These are phyloP conservation scores for Heliconius eleuchia DNA, from an alignment of 1,140 invertebrate species.

Conservation along the genomic window DNA sequence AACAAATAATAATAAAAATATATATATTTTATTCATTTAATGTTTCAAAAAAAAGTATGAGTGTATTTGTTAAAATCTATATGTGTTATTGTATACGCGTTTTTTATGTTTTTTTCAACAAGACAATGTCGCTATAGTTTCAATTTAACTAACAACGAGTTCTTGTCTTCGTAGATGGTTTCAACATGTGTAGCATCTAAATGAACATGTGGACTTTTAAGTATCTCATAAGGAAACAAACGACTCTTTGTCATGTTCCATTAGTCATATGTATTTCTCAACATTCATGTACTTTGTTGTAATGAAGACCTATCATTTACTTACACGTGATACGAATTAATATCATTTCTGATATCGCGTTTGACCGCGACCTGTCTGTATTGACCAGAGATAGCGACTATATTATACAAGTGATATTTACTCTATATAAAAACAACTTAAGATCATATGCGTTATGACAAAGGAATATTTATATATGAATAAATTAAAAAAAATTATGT, in stretches of 20 bases:
- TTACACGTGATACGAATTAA: slow-evolving; percentile 18
- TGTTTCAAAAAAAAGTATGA: too few species aligned
- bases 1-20: too few species aligned
- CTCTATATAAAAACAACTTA: not conserved
- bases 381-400: slow-evolving; percentile 4
- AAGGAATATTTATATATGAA: not conserved
- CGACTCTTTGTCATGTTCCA: slow-evolving; percentile 14
- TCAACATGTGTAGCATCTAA: not conserved
- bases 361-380: slow-evolving; percentile 25
- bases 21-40: too few species aligned
- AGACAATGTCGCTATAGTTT: not conserved
- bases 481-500: not conserved
- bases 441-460: not conserved
- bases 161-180: not conserved
- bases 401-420: not conserved
- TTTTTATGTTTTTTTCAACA: not conserved
- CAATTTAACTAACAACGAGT: not conserved
- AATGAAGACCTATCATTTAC: not conserved
- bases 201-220: not conserved
- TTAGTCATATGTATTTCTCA: slow-evolving; percentile 16
- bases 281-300: slow-evolving; percentile 2
- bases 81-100: too few species aligned
- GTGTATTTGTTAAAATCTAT: too few species aligned
- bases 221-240: slow-evolving; percentile 17
- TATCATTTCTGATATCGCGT: not conserved